Evolutionary conservation across 2,113 vertebrate species (phyloP).

Genomic region (Circaetus cinerascens): DNA sequence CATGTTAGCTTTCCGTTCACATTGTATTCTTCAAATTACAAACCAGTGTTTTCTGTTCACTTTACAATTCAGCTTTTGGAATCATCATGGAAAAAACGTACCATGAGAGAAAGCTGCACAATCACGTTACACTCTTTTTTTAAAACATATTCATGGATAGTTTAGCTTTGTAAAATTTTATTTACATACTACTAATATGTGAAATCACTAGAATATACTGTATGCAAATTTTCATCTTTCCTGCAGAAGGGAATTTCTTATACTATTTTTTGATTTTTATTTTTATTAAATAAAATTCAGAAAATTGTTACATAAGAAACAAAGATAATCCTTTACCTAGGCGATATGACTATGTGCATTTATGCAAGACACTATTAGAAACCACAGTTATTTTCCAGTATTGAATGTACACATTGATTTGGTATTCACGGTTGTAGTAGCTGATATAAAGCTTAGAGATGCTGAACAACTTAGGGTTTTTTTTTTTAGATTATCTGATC

Average conservation of each 20-base stretch:
- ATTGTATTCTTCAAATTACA: neutral
- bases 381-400: neutral
- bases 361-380: neutral
- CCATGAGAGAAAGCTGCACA: neutral
- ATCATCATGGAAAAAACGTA: neutral
- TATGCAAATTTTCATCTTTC: neutral
- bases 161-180: neutral
- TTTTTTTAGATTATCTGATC: neutral
- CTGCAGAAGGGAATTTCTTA: neutral
- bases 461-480: neutral
- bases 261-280: neutral
- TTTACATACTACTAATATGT: neutral
- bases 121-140: neutral
- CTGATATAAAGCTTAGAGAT: neutral
- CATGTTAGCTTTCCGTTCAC: neutral
- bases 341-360: neutral
- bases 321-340: neutral
- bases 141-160: neutral
- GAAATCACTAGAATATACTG: neutral
- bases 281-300: neutral
- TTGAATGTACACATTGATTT: neutral
- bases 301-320: neutral
- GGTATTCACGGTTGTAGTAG: neutral
- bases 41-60: neutral
- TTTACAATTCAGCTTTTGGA: neutral